Conservation (phyloP, 2,888 invertebrate genomes). For the Folsomia manolachei region DNA sequence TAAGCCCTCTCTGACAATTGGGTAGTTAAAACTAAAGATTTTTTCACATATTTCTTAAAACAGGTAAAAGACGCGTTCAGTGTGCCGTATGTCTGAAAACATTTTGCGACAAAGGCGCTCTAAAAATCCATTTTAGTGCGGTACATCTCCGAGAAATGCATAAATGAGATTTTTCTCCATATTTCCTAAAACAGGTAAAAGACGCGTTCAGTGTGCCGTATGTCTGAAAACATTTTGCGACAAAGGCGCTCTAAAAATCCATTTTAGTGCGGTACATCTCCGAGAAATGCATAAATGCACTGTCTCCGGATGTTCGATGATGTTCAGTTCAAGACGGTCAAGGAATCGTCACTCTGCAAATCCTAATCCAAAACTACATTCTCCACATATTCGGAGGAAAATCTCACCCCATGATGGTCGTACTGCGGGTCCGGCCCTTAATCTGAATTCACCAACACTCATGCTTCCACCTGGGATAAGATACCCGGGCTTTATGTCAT, state of each 20-base stretch:
- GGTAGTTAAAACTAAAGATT: neutral
- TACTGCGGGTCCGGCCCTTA: slow-evolving; percentile 74
- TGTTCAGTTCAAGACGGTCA: slow-evolving; percentile 95
- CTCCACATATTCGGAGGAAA: slow-evolving; percentile 87
- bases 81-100: slow-evolving; percentile 98
- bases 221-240: slow-evolving; percentile 99
- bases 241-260: slow-evolving; percentile 98
- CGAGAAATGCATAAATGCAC: slow-evolving; percentile 99
- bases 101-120: slow-evolving; percentile 98
- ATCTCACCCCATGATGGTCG: slow-evolving; percentile 84
- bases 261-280: slow-evolving; percentile 96
- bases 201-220: slow-evolving; percentile 95
- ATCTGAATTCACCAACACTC: slow-evolving; percentile 36
- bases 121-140: slow-evolving; percentile 98
- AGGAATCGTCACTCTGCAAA: slow-evolving; percentile 96
- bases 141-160: slow-evolving; percentile 93
- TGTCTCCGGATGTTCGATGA: slow-evolving; percentile 97
- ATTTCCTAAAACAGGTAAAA: slow-evolving; percentile 69
- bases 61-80: slow-evolving; percentile 91
- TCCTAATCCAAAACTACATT: slow-evolving; percentile 96
- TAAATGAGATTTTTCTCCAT: neutral
- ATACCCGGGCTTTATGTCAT: neutral
- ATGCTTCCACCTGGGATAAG: slow-evolving; percentile 34
- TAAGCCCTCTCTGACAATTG: too few species aligned
- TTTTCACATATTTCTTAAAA: neutral